Evolutionary conservation across 2,888 invertebrate genomes (phyloP).

Genomic region (Harpagoxenus sublaevis): DNA sequence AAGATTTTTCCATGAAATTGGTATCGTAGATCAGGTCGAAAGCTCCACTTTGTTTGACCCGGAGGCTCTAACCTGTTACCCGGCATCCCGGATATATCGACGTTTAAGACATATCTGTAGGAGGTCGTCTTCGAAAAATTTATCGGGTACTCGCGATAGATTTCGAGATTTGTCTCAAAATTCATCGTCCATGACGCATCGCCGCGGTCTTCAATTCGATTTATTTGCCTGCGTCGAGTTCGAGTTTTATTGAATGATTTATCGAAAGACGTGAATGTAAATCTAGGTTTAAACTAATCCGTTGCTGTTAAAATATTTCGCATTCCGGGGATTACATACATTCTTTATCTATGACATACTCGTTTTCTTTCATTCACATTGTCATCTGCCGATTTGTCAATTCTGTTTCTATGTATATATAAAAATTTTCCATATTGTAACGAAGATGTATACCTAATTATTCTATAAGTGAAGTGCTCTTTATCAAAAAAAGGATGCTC

Average conservation of each 20-base stretch:
- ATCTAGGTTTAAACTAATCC: slow-evolving; percentile 51
- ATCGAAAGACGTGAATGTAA: slow-evolving; percentile 32
- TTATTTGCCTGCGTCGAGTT: slow-evolving; percentile 25
- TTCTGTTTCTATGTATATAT: not conserved
- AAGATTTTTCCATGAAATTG: slow-evolving; percentile 78
- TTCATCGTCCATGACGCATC: slow-evolving; percentile 42
- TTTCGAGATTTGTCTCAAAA: slow-evolving; percentile 58
- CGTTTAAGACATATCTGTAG: slow-evolving; percentile 54
- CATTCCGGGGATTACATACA: slow-evolving; percentile 28
- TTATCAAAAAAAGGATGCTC: not conserved
- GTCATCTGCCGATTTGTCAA: slow-evolving; percentile 17
- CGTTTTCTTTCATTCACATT: slow-evolving; percentile 24
- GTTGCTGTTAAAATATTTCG: slow-evolving; percentile 48
- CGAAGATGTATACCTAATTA: slow-evolving; percentile 9
- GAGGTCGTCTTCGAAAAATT: slow-evolving; percentile 46
- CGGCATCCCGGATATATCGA: slow-evolving; percentile 54
- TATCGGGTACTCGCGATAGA: slow-evolving; percentile 49
- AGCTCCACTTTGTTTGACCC: slow-evolving; percentile 75
- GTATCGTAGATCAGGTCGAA: slow-evolving; percentile 76
- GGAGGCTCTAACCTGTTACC: slow-evolving; percentile 53
- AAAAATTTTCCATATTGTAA: not conserved
- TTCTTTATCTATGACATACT: slow-evolving; percentile 9
- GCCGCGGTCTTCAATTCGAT: slow-evolving; percentile 51
- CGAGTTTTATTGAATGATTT: slow-evolving; percentile 51
- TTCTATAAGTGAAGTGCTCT: not conserved